Base-by-base conservation (phyloP, 2,888 invertebrate genomes). In the Caenorhabditis auriculariae region DNA sequence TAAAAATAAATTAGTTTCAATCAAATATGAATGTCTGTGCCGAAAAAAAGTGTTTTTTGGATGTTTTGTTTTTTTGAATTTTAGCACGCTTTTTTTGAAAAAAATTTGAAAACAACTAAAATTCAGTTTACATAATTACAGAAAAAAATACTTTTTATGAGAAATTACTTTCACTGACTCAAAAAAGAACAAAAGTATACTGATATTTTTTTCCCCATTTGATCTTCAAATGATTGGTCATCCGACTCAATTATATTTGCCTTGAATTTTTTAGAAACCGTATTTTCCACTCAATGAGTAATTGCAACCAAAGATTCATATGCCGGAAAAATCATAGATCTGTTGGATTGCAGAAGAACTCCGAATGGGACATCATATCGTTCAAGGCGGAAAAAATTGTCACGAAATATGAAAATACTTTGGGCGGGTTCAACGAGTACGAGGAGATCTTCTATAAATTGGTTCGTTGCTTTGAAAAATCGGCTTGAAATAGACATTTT, bases 361-460 rank as follows among this genome's bases (percentile, higher is more conserved):
- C 71, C 1, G 73, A 74, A 44, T 74, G 73, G 73, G 69, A 69
- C 23, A 74, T 74, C 21, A 58, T 69, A 15, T 60, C 62, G 5
- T 71, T 74, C 55, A 68, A 64, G 9, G 63, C 71, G 2, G 69
- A 69, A 9, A 69, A 71, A 45, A 62, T 68, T 41, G 56, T 57
- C 26, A 71, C 64, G 12, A 61, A 60, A 9, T 74, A 74, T 46
- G 69, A 65, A 27, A 65, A 71, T 28, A 65, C 71, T 0, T 38
- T 65, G 1, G 71, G 71, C 24, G 66, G 61, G 12, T 64, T 62
- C 50, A 66, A 71, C 48, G 67, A 66, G 19, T 74, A 71, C 48
- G 73, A 74, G 39, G 73, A 74, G 41, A 71, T 74, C 4, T 71
- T 71, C 42, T 74, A 69, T 48, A 51, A 60, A n/a, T 50, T 73